Percentiles rank a stretch among this genome's conserved stretches.
phyloP scores from a whole-genome alignment of 2,888 invertebrate genomes.

The Timema cristinae region DNA sequence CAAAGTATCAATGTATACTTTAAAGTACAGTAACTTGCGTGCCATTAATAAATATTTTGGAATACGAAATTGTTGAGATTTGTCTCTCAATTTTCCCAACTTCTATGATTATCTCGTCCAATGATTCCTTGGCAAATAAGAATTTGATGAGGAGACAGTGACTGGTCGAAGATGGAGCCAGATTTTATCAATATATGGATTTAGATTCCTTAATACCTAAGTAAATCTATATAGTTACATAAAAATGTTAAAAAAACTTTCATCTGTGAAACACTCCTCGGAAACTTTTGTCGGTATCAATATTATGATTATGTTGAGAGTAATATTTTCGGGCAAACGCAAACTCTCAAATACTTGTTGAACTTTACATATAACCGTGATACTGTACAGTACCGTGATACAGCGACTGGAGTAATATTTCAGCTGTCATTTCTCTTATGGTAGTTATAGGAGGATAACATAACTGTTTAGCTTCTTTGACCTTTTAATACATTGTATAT shows the following conservation, averaged over 20 bases:
- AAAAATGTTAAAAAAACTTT: not conserved
- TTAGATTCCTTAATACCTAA: not conserved
- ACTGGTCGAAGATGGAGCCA: not conserved
- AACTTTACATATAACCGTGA: not conserved
- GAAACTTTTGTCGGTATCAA: not conserved
- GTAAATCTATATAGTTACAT: not conserved
- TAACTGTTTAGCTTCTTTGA: conserved; percentile 8
- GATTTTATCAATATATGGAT: not conserved
- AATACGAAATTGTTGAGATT: not conserved
- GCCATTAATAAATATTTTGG: not conserved
- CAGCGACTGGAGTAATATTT: conserved; percentile 1
- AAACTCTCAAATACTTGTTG: not conserved
- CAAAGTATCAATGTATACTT: not conserved
- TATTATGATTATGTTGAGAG: not conserved
- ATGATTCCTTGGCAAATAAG: conserved; percentile 4
- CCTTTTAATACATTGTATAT: not conserved
- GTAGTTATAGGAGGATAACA: not conserved
- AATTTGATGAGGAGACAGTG: conserved; percentile 4
- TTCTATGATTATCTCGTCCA: too few species aligned
- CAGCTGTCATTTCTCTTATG: not conserved
- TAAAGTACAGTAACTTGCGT: too few species aligned
- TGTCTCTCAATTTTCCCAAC: not conserved
- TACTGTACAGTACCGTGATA: not conserved
- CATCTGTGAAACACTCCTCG: not conserved
- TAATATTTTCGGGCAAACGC: not conserved